phyloP scores from a whole-genome alignment of 30 jellyfish, hydroid and myxozoan species.

The Rhopilema esculentum region DNA sequence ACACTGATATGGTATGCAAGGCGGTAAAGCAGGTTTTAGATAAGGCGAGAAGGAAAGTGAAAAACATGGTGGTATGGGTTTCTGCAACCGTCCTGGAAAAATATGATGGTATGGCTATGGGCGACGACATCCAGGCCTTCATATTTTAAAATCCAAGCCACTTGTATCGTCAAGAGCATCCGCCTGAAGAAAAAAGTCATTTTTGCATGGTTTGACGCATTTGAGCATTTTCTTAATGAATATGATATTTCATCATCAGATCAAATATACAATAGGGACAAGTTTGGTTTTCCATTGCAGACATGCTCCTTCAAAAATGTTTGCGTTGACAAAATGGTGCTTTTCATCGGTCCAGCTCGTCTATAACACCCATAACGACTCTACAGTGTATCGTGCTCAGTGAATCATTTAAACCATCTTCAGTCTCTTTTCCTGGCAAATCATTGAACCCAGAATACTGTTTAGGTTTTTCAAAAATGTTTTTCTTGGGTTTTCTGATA shows the following conservation, averaged over 20 bases:
- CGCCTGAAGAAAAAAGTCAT: slow-evolving; percentile 19
- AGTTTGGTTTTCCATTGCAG: not conserved
- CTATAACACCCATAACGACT: not conserved
- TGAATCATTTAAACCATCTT: not conserved
- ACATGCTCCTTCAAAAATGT: not conserved
- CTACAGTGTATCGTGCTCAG: no score
- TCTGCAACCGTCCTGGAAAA: slow-evolving; percentile 42
- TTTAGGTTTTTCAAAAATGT: not conserved
- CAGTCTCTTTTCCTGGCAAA: not conserved
- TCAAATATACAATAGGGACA: no score
- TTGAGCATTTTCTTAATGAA: slow-evolving; percentile 9
- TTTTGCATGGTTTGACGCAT: slow-evolving; percentile 25
- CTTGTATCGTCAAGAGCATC: slow-evolving; percentile 37
- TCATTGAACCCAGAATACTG: not conserved
- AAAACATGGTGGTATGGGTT: no score
- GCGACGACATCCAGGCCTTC: slow-evolving; percentile 27
- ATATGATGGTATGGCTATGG: slow-evolving; percentile 35
- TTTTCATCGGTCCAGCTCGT: not conserved
- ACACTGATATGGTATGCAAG: slow-evolving; percentile 12
- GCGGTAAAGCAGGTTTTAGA: slow-evolving; percentile 20
- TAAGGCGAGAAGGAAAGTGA: slow-evolving; percentile 23
- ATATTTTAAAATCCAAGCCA: slow-evolving; percentile 2
- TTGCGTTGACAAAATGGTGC: not conserved
- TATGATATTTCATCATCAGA: slow-evolving; percentile 6
- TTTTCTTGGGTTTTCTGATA: slow-evolving; percentile 30